Conservation (phyloP, 2,113 vertebrate genomes). For the Chamaetylas fuelleborni region DNA sequence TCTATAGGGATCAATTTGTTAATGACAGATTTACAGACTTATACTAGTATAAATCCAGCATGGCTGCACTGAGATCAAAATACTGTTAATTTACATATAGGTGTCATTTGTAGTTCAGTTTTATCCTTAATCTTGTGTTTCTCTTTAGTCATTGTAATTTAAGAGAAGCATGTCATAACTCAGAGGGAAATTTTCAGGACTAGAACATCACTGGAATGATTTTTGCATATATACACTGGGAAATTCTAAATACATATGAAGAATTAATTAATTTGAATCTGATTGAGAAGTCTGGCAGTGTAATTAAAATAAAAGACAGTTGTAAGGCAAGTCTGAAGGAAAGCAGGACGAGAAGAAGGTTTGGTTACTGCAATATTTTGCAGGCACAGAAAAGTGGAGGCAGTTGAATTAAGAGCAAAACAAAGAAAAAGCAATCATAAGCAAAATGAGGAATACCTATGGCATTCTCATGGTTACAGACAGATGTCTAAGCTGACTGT, state of each 20-base stretch:
- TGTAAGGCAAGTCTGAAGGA: not conserved
- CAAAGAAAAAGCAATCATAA: not conserved
- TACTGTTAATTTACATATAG: slow-evolving; percentile 21
- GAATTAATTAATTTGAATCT: slow-evolving; percentile 36
- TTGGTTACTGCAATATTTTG: not conserved
- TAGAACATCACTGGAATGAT: not conserved
- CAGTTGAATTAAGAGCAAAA: not conserved
- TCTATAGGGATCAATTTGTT: slow-evolving; percentile 36
- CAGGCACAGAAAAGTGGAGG: not conserved
- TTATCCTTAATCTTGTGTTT: slow-evolving; percentile 17
- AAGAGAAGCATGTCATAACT: slow-evolving; percentile 10
- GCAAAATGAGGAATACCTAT: not conserved
- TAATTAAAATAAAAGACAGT: slow-evolving; percentile 29
- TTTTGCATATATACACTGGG: not conserved
- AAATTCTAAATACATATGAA: slow-evolving; percentile 38
- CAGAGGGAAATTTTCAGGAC: slow-evolving; percentile 8
- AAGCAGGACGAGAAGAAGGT: not conserved
- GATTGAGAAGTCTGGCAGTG: not conserved
- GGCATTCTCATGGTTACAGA: not conserved
- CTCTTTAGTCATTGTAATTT: slow-evolving; percentile 3
- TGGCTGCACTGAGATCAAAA: slow-evolving; percentile 35
- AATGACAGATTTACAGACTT: slow-evolving; percentile 26
- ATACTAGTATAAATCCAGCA: not conserved
- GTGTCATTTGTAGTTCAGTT: slow-evolving; percentile 22
- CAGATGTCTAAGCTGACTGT: not conserved